A percentile compares a stretch with the other conserved stretches of the same genome.
Conservation (phyloP, 2,113 vertebrate species). For the Ivindomyrus marchei region DNA sequence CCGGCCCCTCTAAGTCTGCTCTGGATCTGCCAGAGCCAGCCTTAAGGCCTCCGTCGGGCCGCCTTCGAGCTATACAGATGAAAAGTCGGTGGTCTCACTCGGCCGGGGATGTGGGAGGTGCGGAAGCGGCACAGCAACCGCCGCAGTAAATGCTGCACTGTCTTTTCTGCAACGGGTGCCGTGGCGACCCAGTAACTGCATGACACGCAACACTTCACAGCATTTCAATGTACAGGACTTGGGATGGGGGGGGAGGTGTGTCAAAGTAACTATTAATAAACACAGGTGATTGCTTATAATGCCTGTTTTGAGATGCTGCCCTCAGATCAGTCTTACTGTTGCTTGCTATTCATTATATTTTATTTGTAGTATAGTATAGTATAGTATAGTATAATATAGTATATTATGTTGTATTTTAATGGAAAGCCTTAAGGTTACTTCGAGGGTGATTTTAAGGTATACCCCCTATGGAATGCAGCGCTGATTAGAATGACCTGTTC, state of each 20-base stretch:
- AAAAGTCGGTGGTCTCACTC: not conserved
- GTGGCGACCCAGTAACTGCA: not conserved
- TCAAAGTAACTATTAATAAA: not conserved
- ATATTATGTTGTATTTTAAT: not conserved
- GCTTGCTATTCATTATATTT: not conserved
- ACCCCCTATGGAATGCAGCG: not conserved
- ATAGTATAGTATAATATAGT: not conserved
- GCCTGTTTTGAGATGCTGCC: not conserved
- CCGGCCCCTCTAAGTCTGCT: not conserved
- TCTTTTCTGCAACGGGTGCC: not conserved
- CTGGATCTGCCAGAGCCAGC: not conserved
- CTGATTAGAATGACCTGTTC: not conserved
- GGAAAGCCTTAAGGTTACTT: not conserved
- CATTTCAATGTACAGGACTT: not conserved
- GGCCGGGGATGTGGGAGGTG: not conserved
- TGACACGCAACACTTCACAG: not conserved
- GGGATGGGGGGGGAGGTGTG: not conserved
- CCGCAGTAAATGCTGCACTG: not conserved
- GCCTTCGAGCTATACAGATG: not conserved
- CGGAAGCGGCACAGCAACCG: not conserved
- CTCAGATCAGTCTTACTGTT: not conserved
- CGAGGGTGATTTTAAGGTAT: not conserved
- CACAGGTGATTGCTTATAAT: not conserved
- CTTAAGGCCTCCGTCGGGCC: not conserved
- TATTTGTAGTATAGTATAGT: not conserved